Evolutionary conservation across 2,113 vertebrate genomes (phyloP), one percentile per base, ranked within the genome.

Genomic region (Montifringilla adamsi): DNA sequence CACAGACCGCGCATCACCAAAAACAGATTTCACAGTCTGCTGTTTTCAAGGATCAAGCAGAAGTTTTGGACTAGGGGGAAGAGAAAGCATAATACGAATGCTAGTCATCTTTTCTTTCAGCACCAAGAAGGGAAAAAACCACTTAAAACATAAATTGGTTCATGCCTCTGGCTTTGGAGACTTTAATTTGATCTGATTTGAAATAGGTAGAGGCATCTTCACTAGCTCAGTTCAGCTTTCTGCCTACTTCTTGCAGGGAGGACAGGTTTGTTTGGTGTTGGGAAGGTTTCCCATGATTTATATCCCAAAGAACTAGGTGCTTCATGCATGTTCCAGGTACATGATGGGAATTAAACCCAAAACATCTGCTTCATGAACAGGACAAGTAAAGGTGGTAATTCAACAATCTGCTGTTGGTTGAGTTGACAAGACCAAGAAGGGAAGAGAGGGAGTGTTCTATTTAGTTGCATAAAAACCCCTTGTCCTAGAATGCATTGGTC

Each of bases 141-240:
- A 56, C 31, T 86, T 87, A 39, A 92, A 89, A 78, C 16, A n/a
- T 53, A 60, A 46, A 27, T 66, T 68, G 43, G 41, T 80, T 63
- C 79, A 33, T 82, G 49, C 41, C 64, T 68, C 2, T 63, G 28
- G 72, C 83, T 92, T 66, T 75, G 72, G 82, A 94, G 27, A 44
- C 27, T 95, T 75, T 56, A 23, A 49, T 76, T 83, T 90, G 13
- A 90, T 87, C 72, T 95, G 53, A 93, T 90, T 92, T 30, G 22
- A 94, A 96, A 67, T 63, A 55, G 62, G 28, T 63, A 43, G 50
- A 91, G 56, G 55, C 39, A 58, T 62, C 31, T 91, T 59, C 26
- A 66, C 44, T 56, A 55, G 37, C 24, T 58, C 7, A 2, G 79
- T 30, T 64, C 75, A 75, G 69, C 27, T 79, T 87, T 64, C 69